These are phyloP conservation scores for Mantis religiosa DNA, from an alignment of 2,888 invertebrate species.

Conservation along the genomic window DNA sequence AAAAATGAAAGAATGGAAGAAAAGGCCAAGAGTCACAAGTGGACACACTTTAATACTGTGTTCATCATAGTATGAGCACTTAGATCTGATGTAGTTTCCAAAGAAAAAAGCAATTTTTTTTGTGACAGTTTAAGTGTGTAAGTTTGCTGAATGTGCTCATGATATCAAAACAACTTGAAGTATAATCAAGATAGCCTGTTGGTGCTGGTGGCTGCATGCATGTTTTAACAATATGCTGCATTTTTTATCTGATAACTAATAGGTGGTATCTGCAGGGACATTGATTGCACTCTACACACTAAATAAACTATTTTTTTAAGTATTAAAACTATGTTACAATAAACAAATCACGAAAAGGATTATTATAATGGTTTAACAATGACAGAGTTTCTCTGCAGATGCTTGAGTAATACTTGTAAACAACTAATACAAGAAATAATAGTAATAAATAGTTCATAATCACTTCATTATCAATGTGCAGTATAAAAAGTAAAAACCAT, in stretches of 20 bases:
- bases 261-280: neutral
- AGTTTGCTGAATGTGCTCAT: neutral
- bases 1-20: no score
- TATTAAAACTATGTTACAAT: constrained; percentile 3
- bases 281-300: neutral
- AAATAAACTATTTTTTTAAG: neutral
- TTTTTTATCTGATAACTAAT: neutral
- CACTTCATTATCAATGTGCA: neutral
- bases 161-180: neutral
- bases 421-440: neutral
- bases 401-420: constrained; percentile 12
- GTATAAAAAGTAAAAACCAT: neutral
- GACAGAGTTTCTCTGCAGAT: neutral
- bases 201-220: neutral
- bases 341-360: constrained; percentile 12
- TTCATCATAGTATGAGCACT: neutral
- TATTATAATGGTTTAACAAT: neutral
- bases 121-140: no score
- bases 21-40: no score
- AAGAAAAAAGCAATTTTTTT: neutral
- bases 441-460: neutral
- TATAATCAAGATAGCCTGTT: neutral
- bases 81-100: neutral
- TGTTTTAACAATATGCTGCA: neutral
- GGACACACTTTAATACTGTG: no score